Percentiles rank a stretch among this genome's conserved stretches.
These are phyloP conservation scores for Zosterops pallidus DNA, from an alignment of 2,113 vertebrate genomes.

Conservation along the genomic window DNA sequence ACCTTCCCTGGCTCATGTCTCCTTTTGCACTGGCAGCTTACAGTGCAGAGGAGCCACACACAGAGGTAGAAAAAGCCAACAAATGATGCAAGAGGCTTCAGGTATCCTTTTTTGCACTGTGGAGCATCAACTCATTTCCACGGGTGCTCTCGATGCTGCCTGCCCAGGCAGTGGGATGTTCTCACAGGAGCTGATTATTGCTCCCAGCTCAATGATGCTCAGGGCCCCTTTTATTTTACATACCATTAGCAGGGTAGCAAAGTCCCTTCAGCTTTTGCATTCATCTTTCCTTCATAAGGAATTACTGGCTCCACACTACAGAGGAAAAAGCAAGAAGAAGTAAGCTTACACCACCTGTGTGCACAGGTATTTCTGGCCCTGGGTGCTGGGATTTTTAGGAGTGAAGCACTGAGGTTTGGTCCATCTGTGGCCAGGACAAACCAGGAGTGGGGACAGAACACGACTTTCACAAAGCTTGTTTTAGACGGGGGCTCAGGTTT, in stretches of 20 bases:
- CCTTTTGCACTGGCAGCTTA: neutral
- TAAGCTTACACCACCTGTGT: neutral
- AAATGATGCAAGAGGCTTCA: neutral
- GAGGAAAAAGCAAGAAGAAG: neutral
- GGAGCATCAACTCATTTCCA: neutral
- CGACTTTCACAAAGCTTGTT: neutral
- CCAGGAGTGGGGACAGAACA: neutral
- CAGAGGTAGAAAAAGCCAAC: neutral
- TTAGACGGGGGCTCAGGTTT: accelerated
- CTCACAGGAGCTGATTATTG: neutral
- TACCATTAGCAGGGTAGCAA: neutral
- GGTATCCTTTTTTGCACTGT: neutral
- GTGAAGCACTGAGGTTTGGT: neutral
- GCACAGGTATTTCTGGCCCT: neutral
- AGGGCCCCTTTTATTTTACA: neutral
- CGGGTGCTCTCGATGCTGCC: neutral
- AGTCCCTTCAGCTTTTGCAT: neutral
- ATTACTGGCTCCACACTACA: accelerated
- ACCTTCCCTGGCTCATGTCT: accelerated
- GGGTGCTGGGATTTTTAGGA: neutral
- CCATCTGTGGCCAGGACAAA: neutral
- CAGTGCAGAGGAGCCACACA: accelerated
- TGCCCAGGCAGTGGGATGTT: neutral
- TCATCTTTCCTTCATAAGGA: neutral
- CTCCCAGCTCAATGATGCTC: neutral